Evolutionary conservation across 2,888 invertebrate genomes (phyloP).

Genomic region (Cryptosula pallasiana): DNA sequence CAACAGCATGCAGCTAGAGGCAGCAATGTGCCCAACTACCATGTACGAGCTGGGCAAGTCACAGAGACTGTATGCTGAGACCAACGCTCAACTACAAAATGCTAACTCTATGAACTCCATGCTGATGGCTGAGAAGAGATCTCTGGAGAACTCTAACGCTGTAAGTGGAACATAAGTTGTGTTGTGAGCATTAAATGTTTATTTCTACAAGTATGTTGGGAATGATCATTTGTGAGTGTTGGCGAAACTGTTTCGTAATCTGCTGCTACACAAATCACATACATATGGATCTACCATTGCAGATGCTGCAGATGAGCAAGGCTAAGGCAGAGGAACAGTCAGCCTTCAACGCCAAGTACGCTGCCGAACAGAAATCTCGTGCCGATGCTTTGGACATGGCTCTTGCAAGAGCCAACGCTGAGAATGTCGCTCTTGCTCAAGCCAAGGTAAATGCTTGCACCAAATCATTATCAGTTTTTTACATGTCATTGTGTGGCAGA

Average conservation of each 20-base stretch:
- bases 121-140: slow-evolving; percentile 8
- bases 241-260: no score
- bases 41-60: slow-evolving; percentile 20
- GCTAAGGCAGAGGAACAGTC: background rate
- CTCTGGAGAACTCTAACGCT: background rate
- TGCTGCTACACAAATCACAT: background rate
- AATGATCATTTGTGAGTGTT: background rate
- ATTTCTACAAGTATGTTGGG: background rate
- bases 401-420: background rate
- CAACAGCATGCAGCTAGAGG: slow-evolving; percentile 21
- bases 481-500: no score
- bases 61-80: slow-evolving; percentile 15
- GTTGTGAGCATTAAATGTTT: background rate
- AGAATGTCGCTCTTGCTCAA: background rate
- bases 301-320: slow-evolving; percentile 7
- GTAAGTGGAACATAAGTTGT: no score
- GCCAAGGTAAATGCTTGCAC: no score
- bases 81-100: slow-evolving; percentile 3
- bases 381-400: background rate
- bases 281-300: background rate
- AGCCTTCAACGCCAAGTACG: slow-evolving; percentile 6
- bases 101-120: background rate
- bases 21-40: slow-evolving; percentile 19
- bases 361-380: slow-evolving; percentile 19
- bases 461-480: no score